phyloP scores from a whole-genome alignment of 2,888 invertebrate species.

The Caenorhabditis imperialis region DNA sequence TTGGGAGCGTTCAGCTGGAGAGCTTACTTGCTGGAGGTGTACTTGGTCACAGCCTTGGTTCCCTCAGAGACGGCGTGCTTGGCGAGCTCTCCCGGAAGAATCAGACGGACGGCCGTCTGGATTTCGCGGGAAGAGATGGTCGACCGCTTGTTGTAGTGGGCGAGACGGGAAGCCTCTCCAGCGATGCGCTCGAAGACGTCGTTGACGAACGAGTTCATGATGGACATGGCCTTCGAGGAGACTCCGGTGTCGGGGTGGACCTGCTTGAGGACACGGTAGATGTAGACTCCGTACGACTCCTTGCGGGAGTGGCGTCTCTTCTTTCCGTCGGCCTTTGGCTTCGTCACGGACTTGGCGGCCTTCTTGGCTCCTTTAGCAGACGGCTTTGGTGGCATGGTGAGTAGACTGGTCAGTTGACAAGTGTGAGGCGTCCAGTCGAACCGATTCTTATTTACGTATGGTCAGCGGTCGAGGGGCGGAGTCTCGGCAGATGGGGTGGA shows the following conservation, averaged over 20 bases:
- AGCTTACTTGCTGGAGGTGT: constrained; percentile 55
- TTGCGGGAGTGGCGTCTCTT: no score
- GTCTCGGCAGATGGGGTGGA: not conserved
- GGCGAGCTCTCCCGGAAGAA: constrained; percentile 60
- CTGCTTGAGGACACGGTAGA: no score
- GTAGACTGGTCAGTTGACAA: constrained; percentile 17
- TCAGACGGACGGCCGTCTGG: constrained; percentile 79
- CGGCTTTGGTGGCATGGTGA: constrained; percentile 70
- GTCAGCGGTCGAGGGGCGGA: constrained; percentile 1
- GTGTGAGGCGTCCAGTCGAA: constrained; percentile 11
- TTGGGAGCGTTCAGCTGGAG: no score
- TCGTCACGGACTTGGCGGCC: no score
- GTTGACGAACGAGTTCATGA: constrained; percentile 85
- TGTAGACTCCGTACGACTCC: no score
- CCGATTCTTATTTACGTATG: not conserved
- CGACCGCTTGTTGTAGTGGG: constrained; percentile 83
- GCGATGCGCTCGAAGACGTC: constrained; percentile 86
- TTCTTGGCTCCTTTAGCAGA: constrained; percentile 78
- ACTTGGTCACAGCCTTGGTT: constrained; percentile 60
- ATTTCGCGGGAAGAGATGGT: constrained; percentile 85
- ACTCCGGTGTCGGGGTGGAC: no score
- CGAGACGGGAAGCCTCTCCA: no score
- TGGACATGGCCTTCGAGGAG: constrained; percentile 41
- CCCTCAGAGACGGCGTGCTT: constrained; percentile 59
- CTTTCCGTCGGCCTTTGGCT: no score